phyloP scores from a whole-genome alignment of 2,113 vertebrate genomes.

The Perognathus longimembris region DNA sequence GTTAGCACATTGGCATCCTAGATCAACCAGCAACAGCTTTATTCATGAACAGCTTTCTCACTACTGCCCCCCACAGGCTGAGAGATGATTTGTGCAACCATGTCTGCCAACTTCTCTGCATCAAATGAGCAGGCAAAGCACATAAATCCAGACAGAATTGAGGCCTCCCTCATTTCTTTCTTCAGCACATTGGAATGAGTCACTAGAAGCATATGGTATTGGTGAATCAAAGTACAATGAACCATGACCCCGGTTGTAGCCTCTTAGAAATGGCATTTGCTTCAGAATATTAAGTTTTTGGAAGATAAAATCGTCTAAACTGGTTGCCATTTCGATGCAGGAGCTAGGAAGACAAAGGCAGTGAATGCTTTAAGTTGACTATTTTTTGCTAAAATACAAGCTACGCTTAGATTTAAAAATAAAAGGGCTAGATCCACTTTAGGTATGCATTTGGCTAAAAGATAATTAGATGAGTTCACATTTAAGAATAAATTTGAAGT shows the following conservation, averaged over 20 bases:
- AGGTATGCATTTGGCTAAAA: conserved; percentile 51
- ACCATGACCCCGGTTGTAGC: neutral
- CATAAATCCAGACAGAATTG: neutral
- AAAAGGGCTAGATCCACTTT: neutral
- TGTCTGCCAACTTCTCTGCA: neutral
- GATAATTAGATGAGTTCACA: conserved; percentile 47
- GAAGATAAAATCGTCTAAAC: neutral
- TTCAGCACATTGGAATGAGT: neutral
- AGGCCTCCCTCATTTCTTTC: neutral
- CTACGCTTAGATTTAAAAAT: neutral
- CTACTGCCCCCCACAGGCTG: neutral
- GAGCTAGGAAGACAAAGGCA: neutral
- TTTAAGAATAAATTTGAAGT: conserved; percentile 43
- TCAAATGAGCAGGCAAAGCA: neutral
- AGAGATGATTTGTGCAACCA: neutral
- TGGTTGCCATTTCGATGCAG: neutral
- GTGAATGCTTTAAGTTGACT: neutral
- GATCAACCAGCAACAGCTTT: too few species aligned
- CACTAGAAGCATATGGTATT: rapidly evolving
- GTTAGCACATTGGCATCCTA: too few species aligned
- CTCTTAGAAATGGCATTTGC: neutral
- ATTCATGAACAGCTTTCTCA: neutral
- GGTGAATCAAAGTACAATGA: neutral
- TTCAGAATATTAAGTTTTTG: neutral
- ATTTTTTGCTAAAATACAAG: conserved; percentile 28